These are phyloP conservation scores for Craseonycteris thonglongyai DNA, from an alignment of 2,113 vertebrate species.

Conservation along the genomic window DNA sequence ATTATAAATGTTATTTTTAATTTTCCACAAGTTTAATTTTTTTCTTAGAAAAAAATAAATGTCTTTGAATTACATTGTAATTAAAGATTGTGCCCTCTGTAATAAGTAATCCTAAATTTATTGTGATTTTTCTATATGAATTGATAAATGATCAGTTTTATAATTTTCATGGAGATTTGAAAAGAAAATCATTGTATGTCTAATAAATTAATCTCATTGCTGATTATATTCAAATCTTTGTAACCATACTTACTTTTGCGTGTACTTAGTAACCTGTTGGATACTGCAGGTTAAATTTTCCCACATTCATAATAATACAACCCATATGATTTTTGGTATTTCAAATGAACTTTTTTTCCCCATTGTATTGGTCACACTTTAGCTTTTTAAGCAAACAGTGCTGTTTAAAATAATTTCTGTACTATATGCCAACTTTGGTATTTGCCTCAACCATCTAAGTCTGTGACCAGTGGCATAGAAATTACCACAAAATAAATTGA, in stretches of 20 bases:
- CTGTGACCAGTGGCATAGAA: background rate
- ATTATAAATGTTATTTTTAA: background rate
- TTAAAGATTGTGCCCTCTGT: background rate
- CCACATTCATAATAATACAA: background rate
- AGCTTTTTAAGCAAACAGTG: background rate
- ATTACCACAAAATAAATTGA: background rate
- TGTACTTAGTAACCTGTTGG: background rate
- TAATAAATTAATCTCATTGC: background rate
- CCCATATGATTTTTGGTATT: background rate
- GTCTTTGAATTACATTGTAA: background rate
- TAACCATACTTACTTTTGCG: background rate
- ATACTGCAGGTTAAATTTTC: background rate
- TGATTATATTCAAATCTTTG: background rate
- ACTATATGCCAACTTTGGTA: background rate
- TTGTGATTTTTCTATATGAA: background rate
- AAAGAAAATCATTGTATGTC: background rate
- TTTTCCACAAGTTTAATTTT: constrained; percentile 10
- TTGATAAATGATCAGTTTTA: background rate
- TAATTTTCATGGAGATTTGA: background rate
- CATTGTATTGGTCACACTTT: background rate
- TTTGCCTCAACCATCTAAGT: background rate
- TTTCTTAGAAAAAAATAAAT: background rate
- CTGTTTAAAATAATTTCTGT: background rate
- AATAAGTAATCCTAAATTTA: constrained; percentile 27
- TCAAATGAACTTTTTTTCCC: background rate